These are phyloP conservation scores for Pachyrhynchus sulphureomaculatus DNA, from an alignment of 1,140 invertebrate genomes.

Conservation along the genomic window DNA sequence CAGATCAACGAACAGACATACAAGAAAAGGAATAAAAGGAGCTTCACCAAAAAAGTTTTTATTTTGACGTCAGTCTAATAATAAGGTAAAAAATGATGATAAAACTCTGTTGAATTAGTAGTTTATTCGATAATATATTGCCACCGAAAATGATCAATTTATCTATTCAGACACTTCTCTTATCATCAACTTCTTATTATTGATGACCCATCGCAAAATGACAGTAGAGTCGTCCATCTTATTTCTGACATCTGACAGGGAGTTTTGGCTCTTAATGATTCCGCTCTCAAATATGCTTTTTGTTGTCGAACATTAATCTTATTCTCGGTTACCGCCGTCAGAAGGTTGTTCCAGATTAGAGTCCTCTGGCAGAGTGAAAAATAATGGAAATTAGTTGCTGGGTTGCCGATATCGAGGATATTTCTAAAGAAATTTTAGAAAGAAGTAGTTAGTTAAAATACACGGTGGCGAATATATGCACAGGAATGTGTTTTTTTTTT, in stretches of 20 bases:
- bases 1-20: too few species aligned
- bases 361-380: background rate
- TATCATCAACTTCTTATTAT: constrained; percentile 24
- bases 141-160: constrained; percentile 25
- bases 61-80: too few species aligned
- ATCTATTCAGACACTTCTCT: constrained; percentile 15
- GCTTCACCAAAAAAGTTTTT: too few species aligned
- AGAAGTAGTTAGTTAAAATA: too few species aligned
- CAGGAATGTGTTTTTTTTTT: too few species aligned
- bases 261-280: constrained; percentile 13
- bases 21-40: too few species aligned
- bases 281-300: constrained; percentile 25
- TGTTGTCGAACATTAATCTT: constrained; percentile 26
- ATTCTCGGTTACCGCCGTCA: constrained; percentile 7
- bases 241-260: constrained; percentile 10
- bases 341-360: constrained; percentile 15
- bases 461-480: too few species aligned
- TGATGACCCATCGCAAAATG: constrained; percentile 18
- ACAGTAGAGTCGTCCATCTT: constrained; percentile 19
- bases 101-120: too few species aligned
- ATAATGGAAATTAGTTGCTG: constrained; percentile 9
- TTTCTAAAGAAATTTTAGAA: background rate
- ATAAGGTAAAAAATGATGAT: too few species aligned
- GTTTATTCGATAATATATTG: background rate
- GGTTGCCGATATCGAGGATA: background rate